phyloP scores from a whole-genome alignment of 2,113 vertebrate genomes.

The Antechinus stuartii region DNA sequence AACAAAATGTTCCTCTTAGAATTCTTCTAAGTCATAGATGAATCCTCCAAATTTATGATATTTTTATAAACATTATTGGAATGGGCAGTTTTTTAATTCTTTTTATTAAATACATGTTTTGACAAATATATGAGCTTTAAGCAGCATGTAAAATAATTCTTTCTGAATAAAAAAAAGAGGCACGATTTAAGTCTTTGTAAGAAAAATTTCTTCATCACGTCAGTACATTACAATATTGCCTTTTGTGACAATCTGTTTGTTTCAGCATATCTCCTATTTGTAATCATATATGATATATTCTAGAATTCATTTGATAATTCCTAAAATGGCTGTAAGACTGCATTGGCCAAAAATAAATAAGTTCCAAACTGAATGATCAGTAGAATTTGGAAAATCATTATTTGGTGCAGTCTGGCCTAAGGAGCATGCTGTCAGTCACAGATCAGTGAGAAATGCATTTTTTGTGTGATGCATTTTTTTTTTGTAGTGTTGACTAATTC shows the following conservation, averaged over 20 bases:
- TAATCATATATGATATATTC: not conserved
- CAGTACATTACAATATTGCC: not conserved
- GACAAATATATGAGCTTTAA: not conserved
- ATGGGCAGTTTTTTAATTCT: not conserved
- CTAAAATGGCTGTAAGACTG: constrained; percentile 32
- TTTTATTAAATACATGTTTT: not conserved
- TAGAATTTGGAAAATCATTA: constrained; percentile 10
- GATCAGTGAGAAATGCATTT: not conserved
- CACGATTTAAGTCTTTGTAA: not conserved
- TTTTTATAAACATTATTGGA: not conserved
- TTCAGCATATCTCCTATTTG: not conserved
- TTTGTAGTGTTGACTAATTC: not conserved
- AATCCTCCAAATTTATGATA: not conserved
- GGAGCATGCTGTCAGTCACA: not conserved
- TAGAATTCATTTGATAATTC: not conserved
- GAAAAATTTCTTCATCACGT: not conserved
- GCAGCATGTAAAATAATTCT: not conserved
- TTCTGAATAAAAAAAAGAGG: not conserved
- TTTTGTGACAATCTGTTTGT: not conserved
- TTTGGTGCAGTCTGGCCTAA: not conserved
- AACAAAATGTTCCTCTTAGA: not conserved
- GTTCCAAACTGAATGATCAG: not conserved
- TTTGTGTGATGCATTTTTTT: not conserved
- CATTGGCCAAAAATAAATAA: not conserved
- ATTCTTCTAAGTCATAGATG: not conserved